Evolutionary conservation across 2,888 invertebrate species (phyloP).

Genomic region (Plagodis dolabraria): DNA sequence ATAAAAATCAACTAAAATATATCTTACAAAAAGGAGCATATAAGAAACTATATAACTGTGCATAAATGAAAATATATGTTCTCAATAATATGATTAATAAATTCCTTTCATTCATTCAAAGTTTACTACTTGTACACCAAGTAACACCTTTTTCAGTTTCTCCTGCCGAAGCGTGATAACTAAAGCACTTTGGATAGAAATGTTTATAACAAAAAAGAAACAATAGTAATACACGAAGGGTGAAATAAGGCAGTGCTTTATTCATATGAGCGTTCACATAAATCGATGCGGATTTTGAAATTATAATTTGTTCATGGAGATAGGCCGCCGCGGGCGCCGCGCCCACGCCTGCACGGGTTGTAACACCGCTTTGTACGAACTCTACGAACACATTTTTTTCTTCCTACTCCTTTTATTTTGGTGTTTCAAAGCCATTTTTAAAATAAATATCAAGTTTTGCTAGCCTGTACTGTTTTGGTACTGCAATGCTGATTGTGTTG

Average conservation of each 20-base stretch:
- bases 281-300: conserved; percentile 82
- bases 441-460: conserved; percentile 18
- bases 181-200: conserved; percentile 23
- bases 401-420: conserved; percentile 22
- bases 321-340: conserved; percentile 76
- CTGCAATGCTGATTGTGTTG: background rate
- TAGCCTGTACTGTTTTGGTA: conserved; percentile 14
- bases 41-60: too few relatives aligned
- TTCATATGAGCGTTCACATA: conserved; percentile 79
- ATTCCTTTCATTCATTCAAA: background rate
- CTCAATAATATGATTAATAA: too few relatives aligned
- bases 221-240: conserved; percentile 58
- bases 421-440: conserved; percentile 20
- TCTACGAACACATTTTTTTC: conserved; percentile 25
- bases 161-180: conserved; percentile 10
- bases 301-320: conserved; percentile 81
- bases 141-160: background rate
- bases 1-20: too few relatives aligned
- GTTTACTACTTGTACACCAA: conserved; percentile 4
- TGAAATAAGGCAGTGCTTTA: conserved; percentile 75
- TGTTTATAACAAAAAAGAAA: conserved; percentile 45
- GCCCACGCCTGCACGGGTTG: conserved; percentile 57
- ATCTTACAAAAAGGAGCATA: too few relatives aligned
- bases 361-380: conserved; percentile 30
- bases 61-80: too few relatives aligned